A percentile compares a stretch with the other conserved stretches of the same genome.
phyloP scores from a whole-genome alignment of 2,888 invertebrate species.

The Arctia plantaginis region DNA sequence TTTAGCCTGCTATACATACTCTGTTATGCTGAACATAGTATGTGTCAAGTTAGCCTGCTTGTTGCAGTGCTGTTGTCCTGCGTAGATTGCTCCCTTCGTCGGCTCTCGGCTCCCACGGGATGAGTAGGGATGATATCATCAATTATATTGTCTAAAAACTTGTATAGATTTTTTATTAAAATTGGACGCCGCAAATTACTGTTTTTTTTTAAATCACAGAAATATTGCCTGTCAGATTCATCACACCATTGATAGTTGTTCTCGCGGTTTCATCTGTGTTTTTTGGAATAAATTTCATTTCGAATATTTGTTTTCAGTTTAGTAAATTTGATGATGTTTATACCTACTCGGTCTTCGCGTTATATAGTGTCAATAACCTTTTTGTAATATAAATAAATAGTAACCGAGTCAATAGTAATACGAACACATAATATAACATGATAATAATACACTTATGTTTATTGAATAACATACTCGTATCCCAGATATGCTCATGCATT shows the following conservation, averaged over 20 bases:
- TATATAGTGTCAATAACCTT: background rate
- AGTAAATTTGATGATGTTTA: background rate
- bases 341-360: background rate
- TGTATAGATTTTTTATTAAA: background rate
- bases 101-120: no score
- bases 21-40: no score
- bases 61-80: no score
- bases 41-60: no score
- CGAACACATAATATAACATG: background rate
- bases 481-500: background rate
- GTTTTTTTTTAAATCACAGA: background rate
- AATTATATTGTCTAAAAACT: background rate
- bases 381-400: background rate
- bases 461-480: no score
- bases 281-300: background rate
- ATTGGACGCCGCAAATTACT: background rate
- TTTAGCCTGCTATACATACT: no score
- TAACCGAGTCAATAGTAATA: background rate
- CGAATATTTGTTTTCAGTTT: background rate
- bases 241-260: background rate
- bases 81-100: no score
- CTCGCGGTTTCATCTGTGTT: background rate
- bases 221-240: background rate
- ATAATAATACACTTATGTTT: background rate
- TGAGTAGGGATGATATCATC: no score